Percentiles rank a stretch among this genome's conserved stretches.
These are phyloP conservation scores for Quadriops clusia DNA, from an alignment of 2,888 invertebrate genomes.

Conservation along the genomic window DNA sequence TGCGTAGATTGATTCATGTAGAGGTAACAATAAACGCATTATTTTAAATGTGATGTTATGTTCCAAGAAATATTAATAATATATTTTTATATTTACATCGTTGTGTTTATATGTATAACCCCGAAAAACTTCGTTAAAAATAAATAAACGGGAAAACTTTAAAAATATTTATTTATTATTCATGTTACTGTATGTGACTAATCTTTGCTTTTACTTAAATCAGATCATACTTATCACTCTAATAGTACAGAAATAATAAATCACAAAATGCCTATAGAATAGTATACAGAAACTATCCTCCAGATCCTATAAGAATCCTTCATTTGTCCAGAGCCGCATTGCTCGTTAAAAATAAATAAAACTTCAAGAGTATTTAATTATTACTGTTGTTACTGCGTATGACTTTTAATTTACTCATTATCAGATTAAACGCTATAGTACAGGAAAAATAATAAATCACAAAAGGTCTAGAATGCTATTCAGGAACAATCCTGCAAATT, in stretches of 20 bases:
- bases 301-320: conserved; percentile 57
- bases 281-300: conserved; percentile 14
- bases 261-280: not conserved
- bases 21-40: no score
- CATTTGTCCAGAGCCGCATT: conserved; percentile 57
- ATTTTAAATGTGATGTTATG: no score
- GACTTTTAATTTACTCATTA: no score
- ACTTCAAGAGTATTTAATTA: no score
- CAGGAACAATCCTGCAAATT: conserved; percentile 38
- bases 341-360: conserved; percentile 6
- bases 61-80: no score
- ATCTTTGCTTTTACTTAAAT: no score
- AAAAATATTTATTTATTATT: conserved; percentile 4
- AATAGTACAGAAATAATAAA: conserved; percentile 4
- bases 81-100: conserved; percentile 2
- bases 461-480: not conserved
- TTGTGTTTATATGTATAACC: no score
- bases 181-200: no score
- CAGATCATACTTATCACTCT: no score
- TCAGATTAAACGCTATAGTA: conserved; percentile 2
- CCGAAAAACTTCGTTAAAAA: no score
- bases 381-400: no score
- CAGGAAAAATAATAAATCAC: conserved; percentile 6
- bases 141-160: conserved; percentile 7
- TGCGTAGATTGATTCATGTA: no score